These are phyloP conservation scores for Cepphus grylle DNA, from an alignment of 2,113 vertebrate genomes.

Conservation along the genomic window DNA sequence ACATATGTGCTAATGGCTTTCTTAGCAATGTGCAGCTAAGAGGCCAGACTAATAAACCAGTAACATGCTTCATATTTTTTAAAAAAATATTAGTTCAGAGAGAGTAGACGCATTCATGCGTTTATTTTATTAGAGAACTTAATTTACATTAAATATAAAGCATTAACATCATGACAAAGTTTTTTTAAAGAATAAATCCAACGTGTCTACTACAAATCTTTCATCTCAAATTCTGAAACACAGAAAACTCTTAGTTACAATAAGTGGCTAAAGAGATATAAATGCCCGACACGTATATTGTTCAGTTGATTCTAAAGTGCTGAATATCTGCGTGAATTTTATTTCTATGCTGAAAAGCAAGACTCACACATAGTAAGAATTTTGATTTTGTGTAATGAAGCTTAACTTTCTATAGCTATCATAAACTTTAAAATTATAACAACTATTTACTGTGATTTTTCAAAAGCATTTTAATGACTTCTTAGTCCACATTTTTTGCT, in stretches of 20 bases:
- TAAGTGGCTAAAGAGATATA: neutral
- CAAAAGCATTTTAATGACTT: neutral
- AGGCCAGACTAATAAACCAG: neutral
- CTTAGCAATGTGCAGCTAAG: neutral
- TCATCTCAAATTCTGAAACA: neutral
- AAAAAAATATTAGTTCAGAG: neutral
- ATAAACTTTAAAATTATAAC: neutral
- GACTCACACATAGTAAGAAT: neutral
- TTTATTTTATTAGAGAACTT: neutral
- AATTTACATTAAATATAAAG: neutral
- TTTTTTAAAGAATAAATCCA: neutral
- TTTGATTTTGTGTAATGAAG: neutral
- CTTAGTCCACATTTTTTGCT: neutral
- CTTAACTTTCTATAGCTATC: neutral
- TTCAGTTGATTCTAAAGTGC: neutral
- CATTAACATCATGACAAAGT: neutral
- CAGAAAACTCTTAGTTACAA: neutral
- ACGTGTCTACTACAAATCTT: neutral
- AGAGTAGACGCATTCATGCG: accelerated
- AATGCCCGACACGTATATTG: neutral
- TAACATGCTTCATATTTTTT: neutral
- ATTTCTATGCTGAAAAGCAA: neutral
- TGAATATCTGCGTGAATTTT: neutral
- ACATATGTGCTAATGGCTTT: neutral
- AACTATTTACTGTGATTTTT: neutral